Evolutionary conservation across 2,888 invertebrate genomes (phyloP).

Genomic region (Nomada flava): DNA sequence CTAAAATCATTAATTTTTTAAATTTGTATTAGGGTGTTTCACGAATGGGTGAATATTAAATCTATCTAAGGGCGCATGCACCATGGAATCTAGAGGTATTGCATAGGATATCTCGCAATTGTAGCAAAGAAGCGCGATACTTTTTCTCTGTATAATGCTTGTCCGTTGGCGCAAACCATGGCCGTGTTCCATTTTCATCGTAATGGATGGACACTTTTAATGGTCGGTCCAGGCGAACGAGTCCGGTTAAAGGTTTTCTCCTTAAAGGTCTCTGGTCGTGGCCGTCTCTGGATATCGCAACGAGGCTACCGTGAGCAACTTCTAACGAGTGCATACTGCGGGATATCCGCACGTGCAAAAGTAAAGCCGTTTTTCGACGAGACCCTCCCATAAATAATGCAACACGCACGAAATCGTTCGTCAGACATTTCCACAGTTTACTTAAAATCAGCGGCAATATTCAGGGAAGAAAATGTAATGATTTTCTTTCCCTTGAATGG

Average conservation of each 20-base stretch:
- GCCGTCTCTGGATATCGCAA: constrained; percentile 56
- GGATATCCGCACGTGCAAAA: constrained; percentile 40
- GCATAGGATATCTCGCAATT: constrained; percentile 19
- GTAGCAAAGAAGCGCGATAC: constrained; percentile 34
- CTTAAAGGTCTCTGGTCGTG: constrained; percentile 62
- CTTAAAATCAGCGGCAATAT: neutral
- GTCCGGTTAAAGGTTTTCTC: constrained; percentile 71
- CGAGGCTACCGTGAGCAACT: constrained; percentile 33
- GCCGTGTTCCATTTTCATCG: constrained; percentile 72
- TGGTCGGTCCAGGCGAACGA: constrained; percentile 61
- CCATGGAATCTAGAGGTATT: constrained; percentile 27
- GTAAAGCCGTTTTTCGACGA: constrained; percentile 28
- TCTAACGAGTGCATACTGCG: constrained; percentile 51
- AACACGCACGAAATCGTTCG: constrained; percentile 8
- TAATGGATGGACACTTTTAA: constrained; percentile 72
- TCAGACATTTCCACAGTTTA: constrained; percentile 9
- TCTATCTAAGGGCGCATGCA: neutral
- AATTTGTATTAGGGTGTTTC: too few relatives aligned
- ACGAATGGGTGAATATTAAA: too few relatives aligned
- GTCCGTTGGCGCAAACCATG: constrained; percentile 49
- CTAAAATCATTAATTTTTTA: too few relatives aligned
- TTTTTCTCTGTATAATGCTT: constrained; percentile 53
- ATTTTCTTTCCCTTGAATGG: too few relatives aligned
- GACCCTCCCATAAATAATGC: constrained; percentile 53
- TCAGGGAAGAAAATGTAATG: neutral